Base-by-base conservation (phyloP, 1,140 invertebrate genomes). In the Nixonia krombeini region DNA sequence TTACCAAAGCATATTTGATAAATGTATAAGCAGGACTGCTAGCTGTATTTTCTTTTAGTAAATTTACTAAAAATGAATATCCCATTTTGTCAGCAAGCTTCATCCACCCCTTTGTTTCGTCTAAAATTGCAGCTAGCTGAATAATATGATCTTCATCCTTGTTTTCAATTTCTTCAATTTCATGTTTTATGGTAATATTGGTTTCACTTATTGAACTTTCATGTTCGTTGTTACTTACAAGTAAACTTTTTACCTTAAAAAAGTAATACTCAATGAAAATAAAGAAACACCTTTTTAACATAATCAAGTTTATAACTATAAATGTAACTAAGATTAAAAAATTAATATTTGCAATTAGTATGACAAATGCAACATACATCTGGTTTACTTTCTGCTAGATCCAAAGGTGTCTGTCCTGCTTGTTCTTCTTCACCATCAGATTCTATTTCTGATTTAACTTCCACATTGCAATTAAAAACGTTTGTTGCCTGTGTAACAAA, bases 81-180 rank as follows among this genome's bases (percentile, higher is more conserved):
- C 79, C 75, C 3, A 80, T 74, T 47, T 73, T 53, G 13, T 78
- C 68, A 0, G 76, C 80, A 4, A 86, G 65, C 59, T 76, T 77
- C 21, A 73, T 59, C 84, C 84, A 86, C 0, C 72, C 79, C 41
- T 67, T 41, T 9, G 82, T 78, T 55, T 71, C 70, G 23, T 85
- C 79, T 7, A 85, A 44, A 40, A 85, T 69, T 0, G 5, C 6
- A 0, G 70, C 71, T 5, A 85, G 55, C 37, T 70, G 41, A 5
- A 74, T 33, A 15, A 79, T 72, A 2, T 70, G 46, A 4, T 70
- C 62, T 23, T 63, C 33, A 9, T 50, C 26, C 18, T 10, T 31
- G 15, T 23, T 29, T n/a, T n/a, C n/a, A n/a, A n/a, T n/a, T 59
- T 46, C 16, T 35, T 53, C n/a, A 51, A 4, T 63, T 75, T 78